Evolutionary conservation across 2,113 vertebrate genomes (phyloP).

Genomic region (Oreotrochilus melanogaster): DNA sequence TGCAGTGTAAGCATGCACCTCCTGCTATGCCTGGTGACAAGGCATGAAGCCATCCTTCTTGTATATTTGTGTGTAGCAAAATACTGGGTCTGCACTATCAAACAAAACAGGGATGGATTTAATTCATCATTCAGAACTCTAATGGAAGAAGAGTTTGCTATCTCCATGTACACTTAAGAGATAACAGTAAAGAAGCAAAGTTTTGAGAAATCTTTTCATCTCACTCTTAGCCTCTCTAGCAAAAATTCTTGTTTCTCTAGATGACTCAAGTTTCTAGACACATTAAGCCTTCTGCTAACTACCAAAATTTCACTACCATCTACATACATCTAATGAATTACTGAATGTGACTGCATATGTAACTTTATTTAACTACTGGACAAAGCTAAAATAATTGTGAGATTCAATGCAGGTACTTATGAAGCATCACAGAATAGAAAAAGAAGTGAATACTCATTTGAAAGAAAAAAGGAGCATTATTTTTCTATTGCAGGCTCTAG

Average conservation of each 20-base stretch:
- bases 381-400: not conserved
- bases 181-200: not conserved
- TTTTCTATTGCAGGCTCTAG: not conserved
- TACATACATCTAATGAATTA: not conserved
- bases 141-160: not conserved
- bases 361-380: not conserved
- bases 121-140: not conserved
- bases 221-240: not conserved
- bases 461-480: not conserved
- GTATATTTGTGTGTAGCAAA: not conserved
- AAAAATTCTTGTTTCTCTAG: not conserved
- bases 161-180: not conserved
- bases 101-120: not conserved
- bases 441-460: not conserved
- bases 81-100: not conserved
- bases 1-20: not conserved
- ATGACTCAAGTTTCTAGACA: not conserved
- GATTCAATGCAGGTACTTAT: not conserved
- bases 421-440: not conserved
- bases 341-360: not conserved
- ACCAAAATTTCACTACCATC: not conserved
- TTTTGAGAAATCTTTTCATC: not conserved
- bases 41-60: not conserved
- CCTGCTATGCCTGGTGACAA: not conserved
- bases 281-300: not conserved